Conservation (phyloP, 2,888 invertebrate species). For the Sphinx pinastri region DNA sequence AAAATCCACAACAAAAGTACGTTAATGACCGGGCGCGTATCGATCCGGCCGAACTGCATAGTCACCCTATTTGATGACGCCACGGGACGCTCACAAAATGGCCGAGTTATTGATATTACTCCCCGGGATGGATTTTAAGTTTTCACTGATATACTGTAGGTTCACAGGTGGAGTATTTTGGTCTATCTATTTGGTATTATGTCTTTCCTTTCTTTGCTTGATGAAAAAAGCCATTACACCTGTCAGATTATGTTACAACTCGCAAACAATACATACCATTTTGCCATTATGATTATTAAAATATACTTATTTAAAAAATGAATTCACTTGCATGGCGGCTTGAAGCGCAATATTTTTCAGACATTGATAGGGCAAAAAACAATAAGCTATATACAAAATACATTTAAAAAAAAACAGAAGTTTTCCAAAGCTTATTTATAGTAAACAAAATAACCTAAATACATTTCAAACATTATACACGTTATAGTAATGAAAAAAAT, state of each 20-base stretch:
- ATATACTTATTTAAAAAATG: no score
- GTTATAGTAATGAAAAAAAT: no score
- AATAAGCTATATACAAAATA: no score
- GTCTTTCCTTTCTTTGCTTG: not conserved
- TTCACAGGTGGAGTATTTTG: constrained; percentile 15
- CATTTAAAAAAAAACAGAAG: no score
- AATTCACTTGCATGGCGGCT: not conserved
- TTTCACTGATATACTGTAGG: constrained; percentile 26
- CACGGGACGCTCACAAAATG: constrained; percentile 47
- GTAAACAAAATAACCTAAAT: no score
- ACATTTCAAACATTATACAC: no score
- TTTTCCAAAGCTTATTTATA: no score
- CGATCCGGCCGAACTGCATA: constrained; percentile 62
- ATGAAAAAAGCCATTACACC: not conserved
- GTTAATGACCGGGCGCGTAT: constrained; percentile 56
- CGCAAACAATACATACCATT: no score
- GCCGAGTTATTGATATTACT: constrained; percentile 43
- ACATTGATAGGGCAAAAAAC: no score
- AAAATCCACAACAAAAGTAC: constrained; percentile 37
- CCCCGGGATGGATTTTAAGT: constrained; percentile 28
- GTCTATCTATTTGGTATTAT: constrained; percentile 4
- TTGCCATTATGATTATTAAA: no score
- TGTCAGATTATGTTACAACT: not conserved
- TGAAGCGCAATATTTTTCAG: no score
- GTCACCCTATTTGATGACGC: constrained; percentile 73